Base-by-base conservation (phyloP, 1,140 invertebrate species). In the Temnothorax longispinosus region DNA sequence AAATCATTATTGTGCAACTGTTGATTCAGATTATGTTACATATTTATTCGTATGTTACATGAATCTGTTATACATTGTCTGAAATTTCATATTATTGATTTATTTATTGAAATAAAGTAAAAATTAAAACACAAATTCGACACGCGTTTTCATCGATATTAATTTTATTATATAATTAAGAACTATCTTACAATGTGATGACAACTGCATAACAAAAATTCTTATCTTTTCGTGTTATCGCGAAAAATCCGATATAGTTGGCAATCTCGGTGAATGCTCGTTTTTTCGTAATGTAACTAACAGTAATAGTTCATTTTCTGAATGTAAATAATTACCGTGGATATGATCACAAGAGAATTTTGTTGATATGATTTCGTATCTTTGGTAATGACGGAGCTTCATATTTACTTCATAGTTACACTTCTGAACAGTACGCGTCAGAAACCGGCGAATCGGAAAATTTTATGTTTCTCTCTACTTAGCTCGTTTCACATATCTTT, bases 131-230 rank as follows among this genome's bases (percentile, higher is more conserved):
- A 27, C 15, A 44, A 10, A 64, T 77, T 72, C 10, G 10, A 1
- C 44, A 72, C 41, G 35, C 1, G 0, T 64, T 47, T 78, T 7
- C 5, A 27, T 5, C 4, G 5, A 11, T 7, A 27, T 15, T 52
- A 69, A 69, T 0, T 58, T 76, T n/a, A 21, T 80, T 41, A 41
- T 47, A 77, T 44, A 41, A 64, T 38, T 27, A 15, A 50, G 7
- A 69, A 32, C 2, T 2, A 54, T 52, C 13, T 69, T 54, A 54
- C n/a, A 35, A 18, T 32, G 3, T 18, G 13, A 1, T 27, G n/a
- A 81, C 56, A 60, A 81, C 18, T 38, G 4, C 47, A 4, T 27
- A 7, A 10, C 8, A 69, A 81, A 80, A 81, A 41, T 69, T 69
- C 32, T 81, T 81, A 56, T 81, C 47, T 69, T 18, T 69, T 47